phyloP scores from a whole-genome alignment of 2,797 vertebrate species.

The Acipenser transmontanus region DNA sequence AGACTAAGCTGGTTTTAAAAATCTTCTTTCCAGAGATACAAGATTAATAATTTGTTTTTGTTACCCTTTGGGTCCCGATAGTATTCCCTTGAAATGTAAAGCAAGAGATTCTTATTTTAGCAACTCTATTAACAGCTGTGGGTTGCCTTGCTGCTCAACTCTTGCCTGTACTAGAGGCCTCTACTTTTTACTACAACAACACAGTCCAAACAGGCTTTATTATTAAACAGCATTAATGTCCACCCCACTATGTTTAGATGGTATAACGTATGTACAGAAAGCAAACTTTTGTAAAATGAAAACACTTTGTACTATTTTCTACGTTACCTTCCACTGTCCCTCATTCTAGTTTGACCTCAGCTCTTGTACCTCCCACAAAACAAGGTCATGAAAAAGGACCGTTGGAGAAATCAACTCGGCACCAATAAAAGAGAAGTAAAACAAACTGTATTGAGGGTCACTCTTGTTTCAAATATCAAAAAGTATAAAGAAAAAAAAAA shows the following conservation, averaged over 20 bases:
- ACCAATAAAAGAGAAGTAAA: too few species aligned
- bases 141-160: constrained; percentile 51
- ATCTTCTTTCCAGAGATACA: too few species aligned
- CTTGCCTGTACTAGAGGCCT: not conserved
- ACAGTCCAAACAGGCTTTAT: not conserved
- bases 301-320: constrained; percentile 3
- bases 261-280: not conserved
- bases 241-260: too few species aligned
- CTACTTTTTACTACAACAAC: not conserved
- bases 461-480: constrained; percentile 14
- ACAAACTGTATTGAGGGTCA: not conserved
- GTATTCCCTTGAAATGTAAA: constrained; percentile 36
- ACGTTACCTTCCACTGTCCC: constrained; percentile 18
- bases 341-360: constrained; percentile 37
- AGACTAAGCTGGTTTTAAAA: too few species aligned
- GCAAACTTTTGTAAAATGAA: not conserved
- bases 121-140: constrained; percentile 66
- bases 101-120: constrained; percentile 59
- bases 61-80: constrained; percentile 18
- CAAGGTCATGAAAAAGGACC: constrained; percentile 39
- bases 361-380: constrained; percentile 47
- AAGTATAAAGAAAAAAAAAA: constrained; percentile 35
- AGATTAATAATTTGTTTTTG: not conserved
- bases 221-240: too few species aligned
- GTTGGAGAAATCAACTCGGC: not conserved